Percentiles rank a stretch among this genome's conserved stretches.
These are phyloP conservation scores for Tromatobia lineatoria DNA, from an alignment of 2,888 invertebrate species.

Conservation along the genomic window DNA sequence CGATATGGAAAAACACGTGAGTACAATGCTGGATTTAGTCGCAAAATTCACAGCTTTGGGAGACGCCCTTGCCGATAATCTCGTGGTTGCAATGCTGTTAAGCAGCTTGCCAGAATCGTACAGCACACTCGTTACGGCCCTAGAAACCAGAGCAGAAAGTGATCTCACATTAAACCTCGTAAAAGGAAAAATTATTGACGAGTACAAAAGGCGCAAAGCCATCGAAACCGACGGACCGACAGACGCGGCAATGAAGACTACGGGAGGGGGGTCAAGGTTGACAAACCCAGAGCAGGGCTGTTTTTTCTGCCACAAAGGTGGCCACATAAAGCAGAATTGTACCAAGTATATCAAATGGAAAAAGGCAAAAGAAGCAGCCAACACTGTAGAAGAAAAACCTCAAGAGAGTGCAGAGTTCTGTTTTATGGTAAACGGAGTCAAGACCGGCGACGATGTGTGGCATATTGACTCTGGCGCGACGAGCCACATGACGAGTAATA, in stretches of 20 bases:
- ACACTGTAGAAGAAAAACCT: slow-evolving; percentile 2
- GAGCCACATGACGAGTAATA: slow-evolving; percentile 67
- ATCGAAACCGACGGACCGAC: background rate
- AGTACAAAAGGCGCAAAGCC: slow-evolving; percentile 61
- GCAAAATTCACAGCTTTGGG: slow-evolving; percentile 66
- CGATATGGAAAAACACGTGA: slow-evolving; percentile 67
- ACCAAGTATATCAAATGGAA: slow-evolving; percentile 56
- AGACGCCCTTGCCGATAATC: slow-evolving; percentile 62
- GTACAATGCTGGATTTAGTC: slow-evolving; percentile 57
- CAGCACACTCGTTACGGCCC: slow-evolving; percentile 64
- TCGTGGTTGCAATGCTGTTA: slow-evolving; percentile 65
- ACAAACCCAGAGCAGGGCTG: slow-evolving; percentile 7
- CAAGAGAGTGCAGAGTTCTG: background rate
- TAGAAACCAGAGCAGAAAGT: slow-evolving; percentile 68
- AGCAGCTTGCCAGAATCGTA: slow-evolving; percentile 70
- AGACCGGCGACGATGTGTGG: slow-evolving; percentile 30
- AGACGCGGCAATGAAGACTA: slow-evolving; percentile 31
- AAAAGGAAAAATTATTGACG: slow-evolving; percentile 71
- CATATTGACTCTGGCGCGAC: slow-evolving; percentile 70
- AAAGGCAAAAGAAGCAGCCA: slow-evolving; percentile 45
- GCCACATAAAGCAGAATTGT: slow-evolving; percentile 60
- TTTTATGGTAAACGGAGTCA: slow-evolving; percentile 2
- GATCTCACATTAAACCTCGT: slow-evolving; percentile 69
- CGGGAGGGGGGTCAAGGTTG: background rate
- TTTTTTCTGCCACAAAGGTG: slow-evolving; percentile 62